Evolutionary conservation across 2,888 invertebrate genomes (phyloP).

Genomic region (Hypercompe scribonia): DNA sequence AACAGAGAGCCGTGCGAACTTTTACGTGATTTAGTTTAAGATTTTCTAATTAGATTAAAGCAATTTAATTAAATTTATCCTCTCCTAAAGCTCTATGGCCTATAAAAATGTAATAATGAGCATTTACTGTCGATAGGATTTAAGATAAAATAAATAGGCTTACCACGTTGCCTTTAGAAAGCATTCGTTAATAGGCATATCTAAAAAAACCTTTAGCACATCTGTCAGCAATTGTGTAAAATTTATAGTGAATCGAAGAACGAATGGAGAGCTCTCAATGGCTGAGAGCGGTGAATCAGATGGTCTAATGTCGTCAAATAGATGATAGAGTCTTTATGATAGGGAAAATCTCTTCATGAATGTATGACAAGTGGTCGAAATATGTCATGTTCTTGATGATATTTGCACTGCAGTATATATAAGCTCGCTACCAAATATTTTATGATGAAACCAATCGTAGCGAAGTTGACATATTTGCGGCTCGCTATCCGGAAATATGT

Average conservation of each 20-base stretch:
- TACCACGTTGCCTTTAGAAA: background rate
- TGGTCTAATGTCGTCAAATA: too few relatives aligned
- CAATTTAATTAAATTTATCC: slow-evolving; percentile 37
- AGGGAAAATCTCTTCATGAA: too few relatives aligned
- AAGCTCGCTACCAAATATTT: too few relatives aligned
- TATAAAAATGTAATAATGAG: slow-evolving; percentile 9
- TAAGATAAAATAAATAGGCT: background rate
- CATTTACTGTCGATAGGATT: background rate
- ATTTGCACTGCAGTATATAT: background rate
- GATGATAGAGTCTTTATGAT: too few relatives aligned
- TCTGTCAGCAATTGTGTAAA: background rate
- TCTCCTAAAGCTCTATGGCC: slow-evolving; percentile 22
- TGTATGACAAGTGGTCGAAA: background rate
- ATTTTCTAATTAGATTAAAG: slow-evolving; percentile 47
- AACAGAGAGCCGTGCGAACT: slow-evolving; percentile 36
- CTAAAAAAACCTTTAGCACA: background rate
- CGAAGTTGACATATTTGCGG: background rate
- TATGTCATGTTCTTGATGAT: background rate
- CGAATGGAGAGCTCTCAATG: too few relatives aligned
- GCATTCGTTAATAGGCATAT: background rate
- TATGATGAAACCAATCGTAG: too few relatives aligned
- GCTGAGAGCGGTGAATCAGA: too few relatives aligned
- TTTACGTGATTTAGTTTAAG: slow-evolving; percentile 46
- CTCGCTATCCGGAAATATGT: background rate
- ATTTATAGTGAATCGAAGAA: background rate